Evolutionary conservation across 2,888 invertebrate species (phyloP), one percentile per base, ranked within the genome.

Genomic region (Polymixis lichenea): DNA sequence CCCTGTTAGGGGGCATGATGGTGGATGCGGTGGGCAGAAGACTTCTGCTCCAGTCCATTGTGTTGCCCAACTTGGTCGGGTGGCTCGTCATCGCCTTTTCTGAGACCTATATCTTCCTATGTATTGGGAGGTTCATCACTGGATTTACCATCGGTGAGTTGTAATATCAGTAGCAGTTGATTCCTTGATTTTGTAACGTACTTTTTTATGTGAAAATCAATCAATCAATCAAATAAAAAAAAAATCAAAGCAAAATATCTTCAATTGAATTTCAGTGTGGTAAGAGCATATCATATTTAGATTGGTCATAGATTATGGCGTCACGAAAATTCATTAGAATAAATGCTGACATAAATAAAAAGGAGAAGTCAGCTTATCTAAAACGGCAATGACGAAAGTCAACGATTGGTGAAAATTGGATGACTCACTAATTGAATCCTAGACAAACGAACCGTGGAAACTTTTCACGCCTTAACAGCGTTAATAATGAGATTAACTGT

Each of bases 61-160:
- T 97, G 60, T 91, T 98, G 79, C 98, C 98, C 0, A 98, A 98
- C 88, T 95, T 97, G 28, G 92, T 97, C 46, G 98, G 98, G 7
- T 98, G 98, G 98, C 93, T 98, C 43, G 97, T 97, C 89, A 97
- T 98, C 83, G 98, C 97, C 13, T 95, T 97, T 87, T 97, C 98
- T 0, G 97, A 97, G 80, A 96, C 97, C 70, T 97, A 98, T 80
- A 93, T 97, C 38, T 97, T 97, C 93, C 93, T 98, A 5, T 98
- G 97, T 90, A 95, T 97, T 3, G 98, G 98, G 38, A 93, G 98
- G 87, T 97, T 98, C 88, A 97, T 98, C 87, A 97, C 98, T 7
- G 98, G 98, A 56, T 97, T 98, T 86, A 98, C 98, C 53, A 97
- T 97, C 81, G 98, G 98, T 97, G 91, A 95, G 95, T 67, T 15